These are phyloP conservation scores for Dolichotis patagonum DNA, from an alignment of 2,113 vertebrate species.

Conservation along the genomic window DNA sequence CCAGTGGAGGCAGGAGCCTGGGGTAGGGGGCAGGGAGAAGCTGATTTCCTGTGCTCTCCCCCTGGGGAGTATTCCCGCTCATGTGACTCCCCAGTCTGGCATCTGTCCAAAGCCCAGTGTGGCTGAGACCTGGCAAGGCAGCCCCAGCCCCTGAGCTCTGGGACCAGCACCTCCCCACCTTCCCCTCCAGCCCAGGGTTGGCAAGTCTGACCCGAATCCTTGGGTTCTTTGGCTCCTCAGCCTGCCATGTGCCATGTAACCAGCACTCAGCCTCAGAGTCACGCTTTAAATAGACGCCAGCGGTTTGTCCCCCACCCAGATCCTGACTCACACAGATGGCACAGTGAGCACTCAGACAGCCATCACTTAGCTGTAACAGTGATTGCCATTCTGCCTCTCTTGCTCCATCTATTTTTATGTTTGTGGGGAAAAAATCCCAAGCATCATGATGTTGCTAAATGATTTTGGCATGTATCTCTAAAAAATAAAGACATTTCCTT, in stretches of 20 bases:
- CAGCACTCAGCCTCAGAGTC: neutral
- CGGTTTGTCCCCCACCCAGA: neutral
- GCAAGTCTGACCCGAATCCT: neutral
- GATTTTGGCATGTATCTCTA: neutral
- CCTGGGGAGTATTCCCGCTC: neutral
- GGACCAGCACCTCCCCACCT: neutral
- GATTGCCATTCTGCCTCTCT: conserved; percentile 10
- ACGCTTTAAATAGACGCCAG: neutral
- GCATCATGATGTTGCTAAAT: conserved; percentile 26
- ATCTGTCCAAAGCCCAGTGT: neutral
- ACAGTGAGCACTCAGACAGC: neutral
- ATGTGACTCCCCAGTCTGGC: neutral
- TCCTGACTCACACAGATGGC: conserved; percentile 28
- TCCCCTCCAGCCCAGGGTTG: neutral
- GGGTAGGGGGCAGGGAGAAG: neutral
- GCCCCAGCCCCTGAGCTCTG: neutral
- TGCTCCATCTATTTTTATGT: conserved; percentile 68
- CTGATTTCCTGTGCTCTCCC: neutral
- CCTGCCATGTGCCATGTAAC: neutral
- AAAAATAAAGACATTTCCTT: conserved; percentile 40
- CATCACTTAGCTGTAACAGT: conserved; percentile 49
- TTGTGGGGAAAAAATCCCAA: neutral
- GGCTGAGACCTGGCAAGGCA: neutral
- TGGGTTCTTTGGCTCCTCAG: neutral
- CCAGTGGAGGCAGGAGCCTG: neutral